Percentiles rank a stretch among this genome's conserved stretches.
These are phyloP conservation scores for Limnodromus scolopaceus DNA, from an alignment of 2,797 vertebrate species.

Conservation along the genomic window DNA sequence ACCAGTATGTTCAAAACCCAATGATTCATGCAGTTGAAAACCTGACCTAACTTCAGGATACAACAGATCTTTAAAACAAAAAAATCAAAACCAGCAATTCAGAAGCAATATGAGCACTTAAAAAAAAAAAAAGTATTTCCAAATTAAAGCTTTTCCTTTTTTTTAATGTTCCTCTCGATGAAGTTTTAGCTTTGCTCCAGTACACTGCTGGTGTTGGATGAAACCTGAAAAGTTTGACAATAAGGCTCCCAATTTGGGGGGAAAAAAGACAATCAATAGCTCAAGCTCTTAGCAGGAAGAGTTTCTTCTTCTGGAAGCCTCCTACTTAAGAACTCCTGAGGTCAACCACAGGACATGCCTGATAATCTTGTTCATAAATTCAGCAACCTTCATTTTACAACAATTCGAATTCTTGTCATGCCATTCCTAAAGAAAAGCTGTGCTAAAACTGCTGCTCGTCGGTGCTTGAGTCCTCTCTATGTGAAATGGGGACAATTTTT, in stretches of 20 bases:
- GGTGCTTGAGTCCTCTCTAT: neutral
- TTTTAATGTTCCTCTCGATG: neutral
- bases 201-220: neutral
- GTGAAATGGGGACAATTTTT: accelerated
- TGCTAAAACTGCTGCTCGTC: neutral
- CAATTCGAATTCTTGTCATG: neutral
- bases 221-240: neutral
- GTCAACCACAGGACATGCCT: neutral
- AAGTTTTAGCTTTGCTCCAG: neutral
- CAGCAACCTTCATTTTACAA: neutral
- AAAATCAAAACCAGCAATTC: neutral
- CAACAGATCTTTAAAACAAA: neutral
- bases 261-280: neutral
- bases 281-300: neutral
- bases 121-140: neutral
- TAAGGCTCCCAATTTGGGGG: neutral
- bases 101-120: neutral
- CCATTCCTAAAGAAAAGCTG: neutral
- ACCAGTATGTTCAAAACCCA: neutral
- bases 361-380: neutral
- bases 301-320: neutral
- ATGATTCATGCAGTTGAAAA: neutral
- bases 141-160: neutral
- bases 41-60: neutral
- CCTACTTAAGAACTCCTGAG: neutral